phyloP scores from a whole-genome alignment of 2,113 vertebrate genomes.

The Opisthocomus hoazin region DNA sequence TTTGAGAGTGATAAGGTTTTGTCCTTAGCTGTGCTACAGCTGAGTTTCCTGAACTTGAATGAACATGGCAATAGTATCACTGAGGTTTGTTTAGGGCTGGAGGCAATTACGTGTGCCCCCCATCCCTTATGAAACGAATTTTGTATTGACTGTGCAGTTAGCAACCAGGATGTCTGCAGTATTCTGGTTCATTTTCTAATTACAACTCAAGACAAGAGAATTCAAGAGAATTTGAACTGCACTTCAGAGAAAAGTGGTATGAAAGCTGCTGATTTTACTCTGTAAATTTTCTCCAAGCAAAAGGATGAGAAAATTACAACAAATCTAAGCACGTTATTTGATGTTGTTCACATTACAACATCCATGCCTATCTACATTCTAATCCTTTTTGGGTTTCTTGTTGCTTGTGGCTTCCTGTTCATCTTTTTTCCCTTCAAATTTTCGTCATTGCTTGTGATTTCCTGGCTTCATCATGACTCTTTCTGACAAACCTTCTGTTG shows the following conservation, averaged over 20 bases:
- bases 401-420: not conserved
- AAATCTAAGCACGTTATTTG: not conserved
- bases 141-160: not conserved
- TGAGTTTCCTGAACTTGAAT: not conserved
- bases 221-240: not conserved
- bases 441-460: not conserved
- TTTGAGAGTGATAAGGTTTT: not conserved
- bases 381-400: not conserved
- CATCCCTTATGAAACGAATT: not conserved
- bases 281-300: not conserved
- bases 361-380: not conserved
- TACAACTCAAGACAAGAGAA: not conserved
- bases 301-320: not conserved
- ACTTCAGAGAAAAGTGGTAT: not conserved
- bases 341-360: not conserved
- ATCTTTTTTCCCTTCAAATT: not conserved
- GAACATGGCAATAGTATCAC: not conserved
- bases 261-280: not conserved
- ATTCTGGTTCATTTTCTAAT: not conserved
- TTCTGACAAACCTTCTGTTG: constrained; percentile 16
- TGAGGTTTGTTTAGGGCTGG: not conserved
- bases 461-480: not conserved
- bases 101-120: not conserved
- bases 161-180: not conserved
- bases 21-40: not conserved